Evolutionary conservation across 2,797 vertebrate species (phyloP).

Genomic region (Poecilia picta): DNA sequence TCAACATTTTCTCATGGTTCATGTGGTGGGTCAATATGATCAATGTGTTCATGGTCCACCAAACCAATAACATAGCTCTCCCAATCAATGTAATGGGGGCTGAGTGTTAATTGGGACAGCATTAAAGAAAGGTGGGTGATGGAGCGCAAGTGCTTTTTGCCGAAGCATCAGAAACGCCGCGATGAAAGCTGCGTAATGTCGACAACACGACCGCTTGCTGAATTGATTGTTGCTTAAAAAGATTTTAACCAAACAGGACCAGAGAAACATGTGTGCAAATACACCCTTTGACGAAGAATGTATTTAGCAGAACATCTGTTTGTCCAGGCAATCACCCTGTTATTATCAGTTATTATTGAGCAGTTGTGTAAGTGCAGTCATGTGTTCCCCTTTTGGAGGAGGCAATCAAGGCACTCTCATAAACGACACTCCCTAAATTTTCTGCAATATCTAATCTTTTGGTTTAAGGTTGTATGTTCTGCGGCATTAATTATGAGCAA

Average conservation of each 20-base stretch:
- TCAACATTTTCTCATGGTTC: slow-evolving; percentile 78
- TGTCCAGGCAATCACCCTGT: slow-evolving; percentile 69
- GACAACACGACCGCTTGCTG: slow-evolving; percentile 35
- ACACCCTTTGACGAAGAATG: not conserved
- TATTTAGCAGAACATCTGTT: slow-evolving; percentile 77
- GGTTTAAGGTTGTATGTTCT: slow-evolving; percentile 8
- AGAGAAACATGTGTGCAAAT: slow-evolving; percentile 4
- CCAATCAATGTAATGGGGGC: slow-evolving; percentile 78
- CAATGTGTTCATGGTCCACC: slow-evolving; percentile 75
- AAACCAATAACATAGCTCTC: slow-evolving; percentile 71
- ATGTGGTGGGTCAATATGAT: slow-evolving; percentile 76
- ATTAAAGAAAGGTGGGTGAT: slow-evolving; percentile 51
- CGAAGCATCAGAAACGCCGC: slow-evolving; percentile 66
- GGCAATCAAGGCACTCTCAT: slow-evolving; percentile 62
- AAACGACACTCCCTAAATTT: slow-evolving; percentile 27
- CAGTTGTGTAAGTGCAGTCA: slow-evolving; percentile 59
- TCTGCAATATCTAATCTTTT: not conserved
- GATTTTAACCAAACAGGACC: too few relatives aligned
- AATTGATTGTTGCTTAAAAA: slow-evolving; percentile 38
- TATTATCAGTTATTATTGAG: slow-evolving; percentile 79
- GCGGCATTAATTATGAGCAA: slow-evolving; percentile 1
- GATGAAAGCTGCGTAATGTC: slow-evolving; percentile 53
- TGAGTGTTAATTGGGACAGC: slow-evolving; percentile 78
- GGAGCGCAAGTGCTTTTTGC: slow-evolving; percentile 56
- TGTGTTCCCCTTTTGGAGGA: slow-evolving; percentile 62